phyloP scores from a whole-genome alignment of 2,113 vertebrate species.

The Kobus ellipsiprymnus region DNA sequence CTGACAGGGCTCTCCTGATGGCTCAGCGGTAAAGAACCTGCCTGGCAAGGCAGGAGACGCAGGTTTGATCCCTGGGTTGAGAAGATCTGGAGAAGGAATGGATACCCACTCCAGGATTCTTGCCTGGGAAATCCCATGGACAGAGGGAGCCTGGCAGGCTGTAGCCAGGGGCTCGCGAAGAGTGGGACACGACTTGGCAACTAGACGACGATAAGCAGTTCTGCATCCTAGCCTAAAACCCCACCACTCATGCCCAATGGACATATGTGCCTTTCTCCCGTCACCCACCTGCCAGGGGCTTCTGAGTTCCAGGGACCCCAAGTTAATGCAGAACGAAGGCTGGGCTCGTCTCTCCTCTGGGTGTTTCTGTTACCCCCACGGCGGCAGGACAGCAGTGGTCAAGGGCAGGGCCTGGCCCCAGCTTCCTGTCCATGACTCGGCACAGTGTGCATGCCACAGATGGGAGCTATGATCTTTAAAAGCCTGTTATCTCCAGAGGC shows the following conservation, averaged over 20 bases:
- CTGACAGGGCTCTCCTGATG: not conserved
- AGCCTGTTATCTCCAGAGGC: not conserved
- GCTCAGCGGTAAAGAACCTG: not conserved
- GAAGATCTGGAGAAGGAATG: not conserved
- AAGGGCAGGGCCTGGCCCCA: not conserved
- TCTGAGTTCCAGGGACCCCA: not conserved
- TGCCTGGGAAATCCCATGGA: not conserved
- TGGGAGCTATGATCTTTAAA: not conserved
- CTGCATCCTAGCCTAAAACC: not conserved
- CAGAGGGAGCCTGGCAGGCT: not conserved
- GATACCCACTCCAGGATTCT: not conserved
- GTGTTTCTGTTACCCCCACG: not conserved
- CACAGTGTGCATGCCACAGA: not conserved
- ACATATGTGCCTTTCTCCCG: not conserved
- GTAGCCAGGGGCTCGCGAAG: not conserved
- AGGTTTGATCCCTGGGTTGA: not conserved
- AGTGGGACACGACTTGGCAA: not conserved
- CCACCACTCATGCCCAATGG: not conserved
- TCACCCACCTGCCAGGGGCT: not conserved
- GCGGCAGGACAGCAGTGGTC: too few species aligned
- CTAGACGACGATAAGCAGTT: rapidly evolving
- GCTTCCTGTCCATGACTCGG: not conserved
- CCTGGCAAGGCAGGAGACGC: not conserved
- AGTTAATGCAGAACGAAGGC: not conserved
- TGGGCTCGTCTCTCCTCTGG: not conserved